These are phyloP conservation scores for Melanargia galathea DNA, from an alignment of 2,888 invertebrate species.

Conservation along the genomic window DNA sequence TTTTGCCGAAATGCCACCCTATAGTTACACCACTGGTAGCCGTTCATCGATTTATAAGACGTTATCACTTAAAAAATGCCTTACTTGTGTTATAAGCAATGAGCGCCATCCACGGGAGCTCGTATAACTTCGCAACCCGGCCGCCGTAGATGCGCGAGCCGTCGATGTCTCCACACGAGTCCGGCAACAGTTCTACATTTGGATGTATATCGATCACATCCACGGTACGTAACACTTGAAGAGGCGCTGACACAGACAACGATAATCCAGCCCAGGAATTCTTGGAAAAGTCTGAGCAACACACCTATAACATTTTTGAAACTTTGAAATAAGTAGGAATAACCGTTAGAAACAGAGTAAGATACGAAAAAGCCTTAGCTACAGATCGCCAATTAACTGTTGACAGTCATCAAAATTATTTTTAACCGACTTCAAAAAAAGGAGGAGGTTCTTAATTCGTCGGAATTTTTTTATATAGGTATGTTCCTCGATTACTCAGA, in stretches of 20 bases:
- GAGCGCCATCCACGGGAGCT: constrained; percentile 86
- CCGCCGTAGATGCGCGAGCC: constrained; percentile 79
- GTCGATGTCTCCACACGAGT: constrained; percentile 72
- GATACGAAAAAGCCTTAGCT: too few relatives aligned
- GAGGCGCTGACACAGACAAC: background rate
- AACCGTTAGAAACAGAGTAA: too few relatives aligned
- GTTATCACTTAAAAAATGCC: background rate
- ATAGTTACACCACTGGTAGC: too few relatives aligned
- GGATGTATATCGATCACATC: constrained; percentile 51
- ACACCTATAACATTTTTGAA: constrained; percentile 24
- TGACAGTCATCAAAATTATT: too few relatives aligned
- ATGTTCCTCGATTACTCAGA: too few relatives aligned
- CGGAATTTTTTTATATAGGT: too few relatives aligned
- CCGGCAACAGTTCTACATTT: constrained; percentile 41
- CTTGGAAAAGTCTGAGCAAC: constrained; percentile 29
- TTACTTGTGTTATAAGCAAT: constrained; percentile 68
- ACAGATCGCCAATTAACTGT: too few relatives aligned
- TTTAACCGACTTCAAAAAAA: too few relatives aligned
- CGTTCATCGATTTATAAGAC: too few relatives aligned
- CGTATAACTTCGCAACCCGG: constrained; percentile 70
- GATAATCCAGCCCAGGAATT: background rate
- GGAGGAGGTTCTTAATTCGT: too few relatives aligned
- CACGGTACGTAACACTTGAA: background rate
- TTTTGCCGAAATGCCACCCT: too few relatives aligned
- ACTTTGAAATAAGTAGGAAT: background rate